A percentile compares a stretch with the other conserved stretches of the same genome.
Conservation (phyloP, 2,888 invertebrate genomes). For the Ethmia dodecea region DNA sequence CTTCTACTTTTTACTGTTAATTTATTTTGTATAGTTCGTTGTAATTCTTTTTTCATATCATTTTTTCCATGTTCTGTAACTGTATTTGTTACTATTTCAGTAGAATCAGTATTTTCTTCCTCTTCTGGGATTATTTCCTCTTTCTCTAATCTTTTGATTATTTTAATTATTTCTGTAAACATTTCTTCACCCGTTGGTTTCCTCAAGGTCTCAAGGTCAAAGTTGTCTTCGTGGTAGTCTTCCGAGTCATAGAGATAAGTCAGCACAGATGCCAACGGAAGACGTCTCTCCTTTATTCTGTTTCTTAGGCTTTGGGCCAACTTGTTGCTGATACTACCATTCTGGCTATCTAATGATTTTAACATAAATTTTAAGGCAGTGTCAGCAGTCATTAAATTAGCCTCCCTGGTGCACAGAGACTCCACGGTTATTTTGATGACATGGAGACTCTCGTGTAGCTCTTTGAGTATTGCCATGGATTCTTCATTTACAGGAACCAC, state of each 20-base stretch:
- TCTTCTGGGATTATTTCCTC: constrained; percentile 2
- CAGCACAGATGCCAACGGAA: constrained; percentile 9
- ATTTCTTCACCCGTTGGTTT: constrained; percentile 4
- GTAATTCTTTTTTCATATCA: constrained; percentile 1
- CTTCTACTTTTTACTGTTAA: not conserved
- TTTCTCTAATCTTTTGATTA: constrained; percentile 2
- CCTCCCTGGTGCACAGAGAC: constrained; percentile 3
- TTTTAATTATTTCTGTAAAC: constrained; percentile 2
- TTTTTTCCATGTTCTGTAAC: constrained; percentile 3
- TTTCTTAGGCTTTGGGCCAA: constrained; percentile 8
- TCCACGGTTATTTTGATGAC: constrained; percentile 8
- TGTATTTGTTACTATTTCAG: constrained; percentile 2
- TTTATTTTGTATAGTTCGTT: constrained; percentile 3
- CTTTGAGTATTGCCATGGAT: constrained; percentile 5
- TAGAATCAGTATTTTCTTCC: not conserved
- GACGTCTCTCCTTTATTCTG: constrained; percentile 8
- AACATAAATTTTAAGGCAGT: constrained; percentile 7
- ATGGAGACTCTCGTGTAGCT: constrained; percentile 6
- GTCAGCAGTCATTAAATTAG: constrained; percentile 6
- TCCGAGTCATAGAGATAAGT: constrained; percentile 7
- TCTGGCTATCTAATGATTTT: constrained; percentile 8
- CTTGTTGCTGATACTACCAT: constrained; percentile 5
- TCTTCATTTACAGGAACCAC: constrained; percentile 7
- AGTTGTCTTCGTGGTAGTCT: constrained; percentile 7
- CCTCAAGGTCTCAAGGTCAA: constrained; percentile 2